These are phyloP conservation scores for Pangasianodon hypophthalmus DNA, from an alignment of 2,113 vertebrate genomes.

Conservation along the genomic window DNA sequence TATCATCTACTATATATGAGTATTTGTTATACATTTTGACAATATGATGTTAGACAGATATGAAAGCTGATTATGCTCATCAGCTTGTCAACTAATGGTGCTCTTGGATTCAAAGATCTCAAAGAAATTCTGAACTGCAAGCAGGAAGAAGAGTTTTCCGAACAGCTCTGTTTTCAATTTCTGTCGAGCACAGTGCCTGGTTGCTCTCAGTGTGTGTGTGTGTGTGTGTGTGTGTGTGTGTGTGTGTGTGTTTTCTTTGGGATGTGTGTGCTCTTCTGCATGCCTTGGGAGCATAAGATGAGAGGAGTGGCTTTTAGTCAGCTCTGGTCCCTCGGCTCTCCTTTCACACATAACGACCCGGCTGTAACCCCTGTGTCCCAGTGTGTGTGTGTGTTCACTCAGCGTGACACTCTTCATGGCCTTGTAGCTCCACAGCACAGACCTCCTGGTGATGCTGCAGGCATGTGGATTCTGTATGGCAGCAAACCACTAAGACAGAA, in stretches of 20 bases:
- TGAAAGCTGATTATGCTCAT: background rate
- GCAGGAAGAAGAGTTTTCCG: background rate
- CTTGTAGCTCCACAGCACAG: background rate
- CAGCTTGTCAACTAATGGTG: background rate
- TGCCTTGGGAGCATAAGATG: background rate
- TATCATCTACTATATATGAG: background rate
- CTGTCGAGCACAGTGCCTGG: background rate
- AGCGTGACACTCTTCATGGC: background rate
- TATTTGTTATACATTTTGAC: background rate
- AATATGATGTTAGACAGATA: background rate
- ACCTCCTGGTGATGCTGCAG: slow-evolving; percentile 4
- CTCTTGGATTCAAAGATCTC: background rate
- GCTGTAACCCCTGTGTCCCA: background rate
- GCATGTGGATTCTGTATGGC: background rate
- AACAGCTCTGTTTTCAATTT: background rate
- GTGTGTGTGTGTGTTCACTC: slow-evolving; percentile 3
- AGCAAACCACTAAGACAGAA: background rate
- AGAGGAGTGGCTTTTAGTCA: background rate
- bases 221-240: background rate
- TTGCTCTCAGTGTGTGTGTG: background rate
- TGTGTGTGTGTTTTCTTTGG: background rate
- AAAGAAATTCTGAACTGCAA: background rate
- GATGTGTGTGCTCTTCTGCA: background rate
- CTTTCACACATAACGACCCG: background rate
- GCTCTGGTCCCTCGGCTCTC: background rate